phyloP scores from a whole-genome alignment of 2,797 vertebrate genomes.

The Microctenopoma lineatum region DNA sequence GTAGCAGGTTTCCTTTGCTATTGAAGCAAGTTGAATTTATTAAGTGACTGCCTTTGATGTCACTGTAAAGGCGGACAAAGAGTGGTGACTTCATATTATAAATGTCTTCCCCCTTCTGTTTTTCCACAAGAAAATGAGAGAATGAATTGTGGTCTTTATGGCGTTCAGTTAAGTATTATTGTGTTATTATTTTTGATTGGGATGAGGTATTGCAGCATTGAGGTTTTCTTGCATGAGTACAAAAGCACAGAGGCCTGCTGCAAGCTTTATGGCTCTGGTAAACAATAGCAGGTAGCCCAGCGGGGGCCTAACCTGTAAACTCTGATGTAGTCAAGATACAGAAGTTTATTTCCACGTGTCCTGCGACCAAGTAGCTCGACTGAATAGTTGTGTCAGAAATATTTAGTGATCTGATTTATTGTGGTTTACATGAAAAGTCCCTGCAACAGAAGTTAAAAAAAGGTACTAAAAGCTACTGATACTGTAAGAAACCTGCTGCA shows the following conservation, averaged over 20 bases:
- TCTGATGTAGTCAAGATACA: conserved; percentile 73
- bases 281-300: conserved; percentile 73
- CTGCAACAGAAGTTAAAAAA: conserved; percentile 14
- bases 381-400: conserved; percentile 65
- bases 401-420: conserved; percentile 70
- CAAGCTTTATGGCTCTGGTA: conserved; percentile 70
- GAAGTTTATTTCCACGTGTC: conserved; percentile 66
- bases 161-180: conserved; percentile 74
- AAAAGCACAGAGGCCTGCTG: conserved; percentile 69
- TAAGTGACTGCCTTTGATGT: conserved; percentile 81
- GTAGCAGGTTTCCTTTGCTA: conserved; percentile 83
- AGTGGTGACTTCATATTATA: conserved; percentile 80
- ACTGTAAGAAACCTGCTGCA: not conserved
- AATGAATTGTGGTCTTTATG: conserved; percentile 71
- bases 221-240: conserved; percentile 72
- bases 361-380: conserved; percentile 56
- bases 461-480: not conserved
- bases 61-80: conserved; percentile 66
- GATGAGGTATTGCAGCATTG: conserved; percentile 71
- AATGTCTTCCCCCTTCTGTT: conserved; percentile 77
- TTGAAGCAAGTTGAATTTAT: conserved; percentile 79
- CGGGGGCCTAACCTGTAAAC: conserved; percentile 65
- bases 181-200: conserved; percentile 75
- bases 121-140: conserved; percentile 70
- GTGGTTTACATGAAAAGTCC: conserved; percentile 43